phyloP scores from a whole-genome alignment of 2,888 invertebrate species.

The Branchipolynoe longqiensis region DNA sequence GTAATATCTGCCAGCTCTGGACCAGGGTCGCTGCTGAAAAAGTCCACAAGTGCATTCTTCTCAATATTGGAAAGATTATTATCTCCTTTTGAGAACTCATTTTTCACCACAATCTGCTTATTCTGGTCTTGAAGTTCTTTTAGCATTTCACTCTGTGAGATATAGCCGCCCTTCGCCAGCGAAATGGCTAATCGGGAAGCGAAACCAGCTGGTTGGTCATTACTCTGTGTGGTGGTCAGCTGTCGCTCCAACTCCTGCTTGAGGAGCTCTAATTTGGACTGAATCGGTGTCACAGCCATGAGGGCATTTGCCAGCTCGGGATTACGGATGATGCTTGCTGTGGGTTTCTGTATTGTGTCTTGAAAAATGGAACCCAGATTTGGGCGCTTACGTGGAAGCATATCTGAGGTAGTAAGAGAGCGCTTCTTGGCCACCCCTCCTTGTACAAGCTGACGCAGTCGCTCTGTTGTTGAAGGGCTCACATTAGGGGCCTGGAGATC shows the following conservation, averaged over 20 bases:
- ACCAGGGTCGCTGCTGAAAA: conserved; percentile 13
- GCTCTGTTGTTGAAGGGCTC: conserved; percentile 14
- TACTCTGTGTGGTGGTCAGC: background rate
- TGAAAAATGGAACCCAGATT: conserved; percentile 1
- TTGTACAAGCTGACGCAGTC: conserved; percentile 7
- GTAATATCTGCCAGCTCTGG: conserved; percentile 60
- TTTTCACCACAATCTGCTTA: background rate
- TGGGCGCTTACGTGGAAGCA: conserved; percentile 20
- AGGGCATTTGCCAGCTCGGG: conserved; percentile 28
- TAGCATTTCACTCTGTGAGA: conserved; percentile 1
- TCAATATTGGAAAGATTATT: background rate
- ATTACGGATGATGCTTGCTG: background rate
- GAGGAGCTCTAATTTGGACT: conserved; percentile 30
- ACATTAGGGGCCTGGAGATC: conserved; percentile 7
- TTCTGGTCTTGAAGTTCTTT: conserved; percentile 8
- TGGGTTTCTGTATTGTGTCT: conserved; percentile 3
- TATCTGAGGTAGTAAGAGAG: conserved; percentile 25
- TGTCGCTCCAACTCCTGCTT: conserved; percentile 20
- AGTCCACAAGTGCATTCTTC: conserved; percentile 48
- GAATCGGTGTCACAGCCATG: conserved; percentile 15
- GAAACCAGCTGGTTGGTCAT: background rate
- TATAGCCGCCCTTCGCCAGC: background rate
- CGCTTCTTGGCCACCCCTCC: conserved; percentile 28
- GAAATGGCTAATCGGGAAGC: conserved; percentile 34
- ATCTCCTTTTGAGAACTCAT: background rate